Conservation (phyloP, 2,888 invertebrate species). For the Drosophila fungiperda region DNA sequence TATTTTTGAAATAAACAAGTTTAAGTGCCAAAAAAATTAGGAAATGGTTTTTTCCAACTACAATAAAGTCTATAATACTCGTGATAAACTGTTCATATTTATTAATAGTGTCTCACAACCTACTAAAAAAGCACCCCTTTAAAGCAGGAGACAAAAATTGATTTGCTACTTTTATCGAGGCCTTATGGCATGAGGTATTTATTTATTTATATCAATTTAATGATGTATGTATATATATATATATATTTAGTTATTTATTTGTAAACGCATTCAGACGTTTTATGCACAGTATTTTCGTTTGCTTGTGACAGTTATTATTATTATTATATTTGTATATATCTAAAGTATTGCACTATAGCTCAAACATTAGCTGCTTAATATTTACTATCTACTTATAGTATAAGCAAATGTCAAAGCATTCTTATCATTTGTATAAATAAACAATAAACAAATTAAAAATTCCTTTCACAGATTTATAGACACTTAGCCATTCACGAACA, state of each 20-base stretch:
- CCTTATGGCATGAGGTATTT: slow-evolving; percentile 60
- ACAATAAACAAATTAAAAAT: slow-evolving; percentile 53
- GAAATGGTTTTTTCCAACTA: neutral
- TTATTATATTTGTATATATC: slow-evolving; percentile 1
- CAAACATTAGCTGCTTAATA: slow-evolving; percentile 27
- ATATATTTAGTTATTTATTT: slow-evolving; percentile 14
- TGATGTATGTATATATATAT: slow-evolving; percentile 16
- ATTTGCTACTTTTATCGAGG: slow-evolving; percentile 48
- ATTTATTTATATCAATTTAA: slow-evolving; percentile 43
- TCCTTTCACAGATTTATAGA: slow-evolving; percentile 29
- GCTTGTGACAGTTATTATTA: slow-evolving; percentile 47
- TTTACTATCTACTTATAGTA: slow-evolving; percentile 55
- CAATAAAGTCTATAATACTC: neutral
- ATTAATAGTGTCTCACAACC: neutral
- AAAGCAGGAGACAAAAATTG: slow-evolving; percentile 38
- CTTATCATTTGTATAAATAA: slow-evolving; percentile 53
- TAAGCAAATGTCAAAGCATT: slow-evolving; percentile 50
- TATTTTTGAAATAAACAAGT: neutral
- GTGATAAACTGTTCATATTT: neutral
- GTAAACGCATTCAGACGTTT: slow-evolving; percentile 44
- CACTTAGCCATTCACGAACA: slow-evolving; percentile 8
- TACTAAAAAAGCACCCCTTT: neutral
- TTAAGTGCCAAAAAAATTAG: neutral
- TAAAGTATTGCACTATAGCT: slow-evolving; percentile 2
- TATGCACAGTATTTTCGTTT: slow-evolving; percentile 68